Conservation (phyloP, 1,140 invertebrate genomes). For the Callitettix versicolor region DNA sequence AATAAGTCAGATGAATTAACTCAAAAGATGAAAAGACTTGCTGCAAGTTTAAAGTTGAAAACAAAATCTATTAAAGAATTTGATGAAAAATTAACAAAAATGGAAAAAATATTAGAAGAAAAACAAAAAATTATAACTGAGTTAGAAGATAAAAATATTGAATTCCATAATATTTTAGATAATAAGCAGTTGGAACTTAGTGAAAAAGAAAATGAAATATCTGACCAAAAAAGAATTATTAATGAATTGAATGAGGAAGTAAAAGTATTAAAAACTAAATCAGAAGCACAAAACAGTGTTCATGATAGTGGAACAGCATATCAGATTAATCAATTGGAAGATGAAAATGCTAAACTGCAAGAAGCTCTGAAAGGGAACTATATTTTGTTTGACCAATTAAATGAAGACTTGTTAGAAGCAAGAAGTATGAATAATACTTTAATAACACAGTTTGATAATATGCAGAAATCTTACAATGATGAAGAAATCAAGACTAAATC, state of each 20-base stretch:
- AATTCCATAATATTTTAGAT: neutral
- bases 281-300: conserved; percentile 25
- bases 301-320: neutral
- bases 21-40: conserved; percentile 67
- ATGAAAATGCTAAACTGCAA: conserved; percentile 12
- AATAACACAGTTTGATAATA: conserved; percentile 13
- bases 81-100: conserved; percentile 37
- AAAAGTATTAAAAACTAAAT: conserved; percentile 30
- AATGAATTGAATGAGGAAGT: conserved; percentile 24
- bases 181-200: neutral
- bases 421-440: conserved; percentile 5
- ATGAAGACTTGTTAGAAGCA: neutral
- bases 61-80: conserved; percentile 47
- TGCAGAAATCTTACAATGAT: conserved; percentile 17
- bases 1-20: conserved; percentile 25
- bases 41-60: conserved; percentile 62
- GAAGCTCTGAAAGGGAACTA: conserved; percentile 4
- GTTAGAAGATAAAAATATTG: conserved; percentile 3
- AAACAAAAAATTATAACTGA: conserved; percentile 25
- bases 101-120: conserved; percentile 30
- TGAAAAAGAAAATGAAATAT: no score
- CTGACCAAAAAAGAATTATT: no score
- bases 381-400: neutral
- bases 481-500: conserved; percentile 16
- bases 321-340: conserved; percentile 16